These are phyloP conservation scores for Hyles vespertilio DNA, from an alignment of 1,140 invertebrate species.

Conservation along the genomic window DNA sequence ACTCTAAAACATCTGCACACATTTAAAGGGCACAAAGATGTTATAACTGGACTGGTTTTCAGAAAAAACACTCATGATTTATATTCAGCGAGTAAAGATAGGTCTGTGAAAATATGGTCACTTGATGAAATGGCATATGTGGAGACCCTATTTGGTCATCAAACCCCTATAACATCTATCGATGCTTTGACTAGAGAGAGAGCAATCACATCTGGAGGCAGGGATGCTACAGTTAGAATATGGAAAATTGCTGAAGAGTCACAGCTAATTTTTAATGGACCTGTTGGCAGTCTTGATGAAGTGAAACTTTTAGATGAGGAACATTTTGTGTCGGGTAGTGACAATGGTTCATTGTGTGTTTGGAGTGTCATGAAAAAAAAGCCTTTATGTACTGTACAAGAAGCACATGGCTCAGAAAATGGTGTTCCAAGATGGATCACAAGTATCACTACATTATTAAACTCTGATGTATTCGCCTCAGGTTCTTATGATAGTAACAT, in stretches of 20 bases:
- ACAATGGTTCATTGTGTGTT: constrained; percentile 90
- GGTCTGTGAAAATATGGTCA: constrained; percentile 94
- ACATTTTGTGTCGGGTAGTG: constrained; percentile 92
- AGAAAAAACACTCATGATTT: constrained; percentile 91
- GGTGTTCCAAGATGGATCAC: constrained; percentile 90
- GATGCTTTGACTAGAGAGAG: constrained; percentile 90
- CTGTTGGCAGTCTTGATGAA: constrained; percentile 87
- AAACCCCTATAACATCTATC: constrained; percentile 90
- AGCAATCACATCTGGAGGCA: constrained; percentile 91
- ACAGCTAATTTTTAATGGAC: constrained; percentile 94
- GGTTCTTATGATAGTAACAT: constrained; percentile 92
- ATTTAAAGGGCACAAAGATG: constrained; percentile 87
- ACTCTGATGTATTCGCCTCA: constrained; percentile 94
- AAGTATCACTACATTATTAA: constrained; percentile 85
- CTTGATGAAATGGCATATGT: constrained; percentile 97
- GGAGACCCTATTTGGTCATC: constrained; percentile 96
- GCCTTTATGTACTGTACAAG: constrained; percentile 81
- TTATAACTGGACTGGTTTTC: constrained; percentile 89
- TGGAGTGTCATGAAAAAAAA: constrained; percentile 96
- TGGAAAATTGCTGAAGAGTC: constrained; percentile 99
- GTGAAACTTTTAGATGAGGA: constrained; percentile 94
- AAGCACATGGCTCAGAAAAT: constrained; percentile 88
- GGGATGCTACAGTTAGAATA: constrained; percentile 89
- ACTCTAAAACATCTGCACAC: constrained; percentile 87
- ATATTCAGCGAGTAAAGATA: constrained; percentile 90